Conservation (phyloP, 2,888 invertebrate genomes). For the Cheilosia scutellata region DNA sequence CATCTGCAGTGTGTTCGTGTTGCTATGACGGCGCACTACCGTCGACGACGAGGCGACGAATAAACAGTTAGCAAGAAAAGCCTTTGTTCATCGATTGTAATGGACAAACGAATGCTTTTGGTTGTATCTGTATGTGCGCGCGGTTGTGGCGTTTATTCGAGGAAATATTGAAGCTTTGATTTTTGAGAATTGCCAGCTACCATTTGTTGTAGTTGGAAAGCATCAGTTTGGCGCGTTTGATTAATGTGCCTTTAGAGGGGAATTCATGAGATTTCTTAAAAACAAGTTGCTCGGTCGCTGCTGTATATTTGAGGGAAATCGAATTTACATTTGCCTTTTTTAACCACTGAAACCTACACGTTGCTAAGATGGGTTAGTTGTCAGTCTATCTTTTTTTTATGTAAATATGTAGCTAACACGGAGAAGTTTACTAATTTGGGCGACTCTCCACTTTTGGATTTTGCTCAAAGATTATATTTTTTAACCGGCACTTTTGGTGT, state of each 20-base stretch:
- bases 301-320: too few species aligned
- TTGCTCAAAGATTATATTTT: too few species aligned
- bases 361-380: too few species aligned
- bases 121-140: slow-evolving; percentile 4
- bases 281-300: too few species aligned
- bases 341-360: too few species aligned
- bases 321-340: too few species aligned
- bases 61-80: slow-evolving; percentile 26
- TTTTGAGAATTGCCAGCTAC: slow-evolving; percentile 10
- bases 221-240: neutral
- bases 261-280: neutral
- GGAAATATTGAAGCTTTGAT: slow-evolving; percentile 17
- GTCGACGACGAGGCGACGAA: neutral
- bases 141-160: neutral
- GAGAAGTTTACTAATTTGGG: too few species aligned
- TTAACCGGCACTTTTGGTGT: too few species aligned
- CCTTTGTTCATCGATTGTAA: slow-evolving; percentile 28
- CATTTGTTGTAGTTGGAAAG: neutral
- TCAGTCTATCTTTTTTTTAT: too few species aligned
- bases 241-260: neutral
- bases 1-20: neutral
- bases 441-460: too few species aligned
- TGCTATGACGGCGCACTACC: slow-evolving; percentile 12
- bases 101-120: neutral
- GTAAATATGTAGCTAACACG: too few species aligned